Base-by-base conservation (phyloP, 2,797 vertebrate genomes). In the Sebastes nivosus region DNA sequence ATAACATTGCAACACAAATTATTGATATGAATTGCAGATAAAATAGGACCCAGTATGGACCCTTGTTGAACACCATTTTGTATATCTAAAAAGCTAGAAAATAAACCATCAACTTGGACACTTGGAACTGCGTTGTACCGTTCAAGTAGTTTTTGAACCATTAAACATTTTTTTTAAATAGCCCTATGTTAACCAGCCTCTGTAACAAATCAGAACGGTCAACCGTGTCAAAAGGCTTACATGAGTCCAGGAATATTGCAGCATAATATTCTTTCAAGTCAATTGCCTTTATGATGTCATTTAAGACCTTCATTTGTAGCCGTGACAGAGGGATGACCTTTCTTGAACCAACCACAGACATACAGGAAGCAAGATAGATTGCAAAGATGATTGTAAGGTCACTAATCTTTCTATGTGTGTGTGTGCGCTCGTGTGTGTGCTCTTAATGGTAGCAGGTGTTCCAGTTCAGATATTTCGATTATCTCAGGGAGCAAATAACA, bases 401-500 rank as follows among this genome's bases (percentile, higher is more conserved):
- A 60, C 27, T 66, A 34, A 78, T 74, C 52, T n/a, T 13, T 75
- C 5, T 64, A 1, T 58, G 64, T 6, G 50, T 29, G 36, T 29
- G 22, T 55, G 25, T 3, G 34, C 20, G 8, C 5, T 5, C 10
- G 5, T 34, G 42, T 64, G 59, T 63, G 24, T 22, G 11, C 34
- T 69, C 14, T 32, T 34, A 57, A 67, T 59, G n/a, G 14, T 38
- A 46, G 25, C 1, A 1, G n/a, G 20, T 75, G 22, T 84, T 69
- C 50, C 38, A 54, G 36, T 70, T 1, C 13, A 74, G 64, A 75
- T 78, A 61, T 71, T 76, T 61, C 24, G 8, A 68, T 75, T 82
- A 75, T 77, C 66, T 72, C 32, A 46, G 38, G 20, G 22, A 67
- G 71, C 13, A 79, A 72, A 79, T 61, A 67, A 54, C 59, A 65